phyloP scores from a whole-genome alignment of 1,140 invertebrate species.

The Drosophila trapezifrons region DNA sequence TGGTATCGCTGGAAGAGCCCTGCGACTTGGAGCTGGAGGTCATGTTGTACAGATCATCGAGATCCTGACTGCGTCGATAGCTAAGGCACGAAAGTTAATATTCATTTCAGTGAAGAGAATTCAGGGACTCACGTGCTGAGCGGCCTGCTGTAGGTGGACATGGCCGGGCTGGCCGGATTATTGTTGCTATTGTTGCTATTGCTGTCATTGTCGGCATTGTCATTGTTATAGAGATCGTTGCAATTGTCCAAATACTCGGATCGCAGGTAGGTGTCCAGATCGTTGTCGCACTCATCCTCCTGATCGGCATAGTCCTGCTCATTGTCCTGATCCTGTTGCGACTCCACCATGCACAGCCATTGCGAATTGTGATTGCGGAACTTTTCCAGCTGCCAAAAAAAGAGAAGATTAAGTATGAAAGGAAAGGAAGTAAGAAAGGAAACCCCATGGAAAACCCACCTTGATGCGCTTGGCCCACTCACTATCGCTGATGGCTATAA shows the following conservation, averaged over 20 bases:
- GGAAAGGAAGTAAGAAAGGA: no score
- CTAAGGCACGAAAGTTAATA: conserved; percentile 20
- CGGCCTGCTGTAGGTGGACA: conserved; percentile 78
- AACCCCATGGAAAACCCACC: conserved; percentile 72
- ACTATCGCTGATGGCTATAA: conserved; percentile 94
- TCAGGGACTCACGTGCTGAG: conserved; percentile 70
- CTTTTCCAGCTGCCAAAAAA: conserved; percentile 89
- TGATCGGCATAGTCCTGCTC: conserved; percentile 85
- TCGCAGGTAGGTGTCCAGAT: conserved; percentile 89
- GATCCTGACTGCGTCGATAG: conserved; percentile 85
- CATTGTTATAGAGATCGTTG: conserved; percentile 74
- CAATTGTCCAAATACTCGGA: conserved; percentile 87
- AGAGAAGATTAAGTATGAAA: background rate
- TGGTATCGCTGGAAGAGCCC: conserved; percentile 80
- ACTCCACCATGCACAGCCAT: conserved; percentile 98
- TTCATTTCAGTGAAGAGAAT: background rate
- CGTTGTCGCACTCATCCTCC: conserved; percentile 86
- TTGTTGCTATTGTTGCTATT: conserved; percentile 79
- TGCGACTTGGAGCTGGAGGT: conserved; percentile 86
- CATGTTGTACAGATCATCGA: conserved; percentile 85
- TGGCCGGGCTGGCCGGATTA: conserved; percentile 70
- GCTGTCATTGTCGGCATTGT: conserved; percentile 69
- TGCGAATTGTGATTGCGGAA: conserved; percentile 98
- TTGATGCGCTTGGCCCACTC: conserved; percentile 97
- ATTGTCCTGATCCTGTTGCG: conserved; percentile 85